Evolutionary conservation across 2,888 invertebrate species (phyloP), one percentile per base, ranked within the genome.

Genomic region (Malthinus flaveolus): DNA sequence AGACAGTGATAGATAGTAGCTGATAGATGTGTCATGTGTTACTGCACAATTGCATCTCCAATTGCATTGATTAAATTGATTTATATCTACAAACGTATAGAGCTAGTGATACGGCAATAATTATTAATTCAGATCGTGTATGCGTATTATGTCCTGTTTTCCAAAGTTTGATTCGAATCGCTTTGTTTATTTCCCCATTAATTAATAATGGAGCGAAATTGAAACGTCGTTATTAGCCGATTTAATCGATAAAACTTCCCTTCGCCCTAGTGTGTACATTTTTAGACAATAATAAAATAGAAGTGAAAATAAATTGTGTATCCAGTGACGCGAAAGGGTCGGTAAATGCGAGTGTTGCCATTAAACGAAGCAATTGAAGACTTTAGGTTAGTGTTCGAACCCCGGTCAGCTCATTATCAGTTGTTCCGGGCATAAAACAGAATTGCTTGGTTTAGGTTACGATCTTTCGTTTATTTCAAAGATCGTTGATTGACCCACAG

Each of bases 1-100:
- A 72, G 68, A 65, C 66, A 59, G 61, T 67, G 63, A 63, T 64
- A 57, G 57, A 61, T 61, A 57, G 32, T 47, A 49, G 12, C 53
- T 53, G 60, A 60, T 60, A 60, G 50, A 66, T 56, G 63, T 64
- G 70, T 72, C 71, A 69, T 68, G 66, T 68, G 71, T 71, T 73
- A 72, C 71, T 69, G 70, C 70, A 71, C 73, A 75, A 75, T 75
- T 75, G 74, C 71, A 71, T 71, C 69, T 72, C 71, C 73, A 75
- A 75, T 75, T 75, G 73, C 72, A 56, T 56, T 69, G 61, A 61
- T 57, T 66, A 70, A 73, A 73, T 74, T 75, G 75, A 75, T 75
- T 74, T 75, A 75, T 66, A 68, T 67, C 69, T 66, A 56, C 57
- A 59, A 62, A 59, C 59, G 59, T 52, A 69, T 66, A 66, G 64